Evolutionary conservation across 2,113 vertebrate genomes (phyloP).

Genomic region (Cyanistes caeruleus): DNA sequence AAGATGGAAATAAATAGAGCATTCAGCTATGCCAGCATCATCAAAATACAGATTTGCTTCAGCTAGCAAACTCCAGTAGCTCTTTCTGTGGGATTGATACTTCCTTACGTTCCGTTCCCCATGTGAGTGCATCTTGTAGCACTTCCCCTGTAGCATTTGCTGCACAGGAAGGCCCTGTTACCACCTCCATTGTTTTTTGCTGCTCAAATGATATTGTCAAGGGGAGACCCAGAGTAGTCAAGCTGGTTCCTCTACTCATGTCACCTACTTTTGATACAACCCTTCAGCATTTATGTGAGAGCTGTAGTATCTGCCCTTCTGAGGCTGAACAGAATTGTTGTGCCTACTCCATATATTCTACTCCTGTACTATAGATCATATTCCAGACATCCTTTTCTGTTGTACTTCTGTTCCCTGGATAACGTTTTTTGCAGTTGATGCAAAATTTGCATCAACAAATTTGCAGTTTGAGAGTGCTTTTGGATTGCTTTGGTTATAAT

Average conservation of each 20-base stretch:
- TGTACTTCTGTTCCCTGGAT: neutral
- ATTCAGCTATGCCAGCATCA: neutral
- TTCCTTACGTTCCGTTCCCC: neutral
- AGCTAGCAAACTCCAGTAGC: neutral
- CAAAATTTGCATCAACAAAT: no score
- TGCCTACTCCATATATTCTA: neutral
- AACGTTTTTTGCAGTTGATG: neutral
- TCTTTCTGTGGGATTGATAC: neutral
- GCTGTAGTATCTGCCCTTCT: neutral
- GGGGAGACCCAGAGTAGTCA: neutral
- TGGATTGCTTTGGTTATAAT: neutral
- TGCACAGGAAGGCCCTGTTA: neutral
- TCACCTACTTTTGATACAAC: neutral
- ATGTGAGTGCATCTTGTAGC: neutral
- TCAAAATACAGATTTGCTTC: neutral
- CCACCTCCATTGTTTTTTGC: neutral
- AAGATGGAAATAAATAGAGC: neutral
- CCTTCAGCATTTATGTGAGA: neutral
- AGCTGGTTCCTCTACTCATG: neutral
- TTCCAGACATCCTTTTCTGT: neutral
- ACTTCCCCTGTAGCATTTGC: neutral
- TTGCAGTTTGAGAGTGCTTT: neutral
- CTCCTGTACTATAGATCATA: neutral
- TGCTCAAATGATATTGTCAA: neutral
- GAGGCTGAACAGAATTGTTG: neutral